Evolutionary conservation across 2,113 vertebrate species (phyloP), one percentile per base, ranked within the genome.

Genomic region (Dasyprocta punctata): DNA sequence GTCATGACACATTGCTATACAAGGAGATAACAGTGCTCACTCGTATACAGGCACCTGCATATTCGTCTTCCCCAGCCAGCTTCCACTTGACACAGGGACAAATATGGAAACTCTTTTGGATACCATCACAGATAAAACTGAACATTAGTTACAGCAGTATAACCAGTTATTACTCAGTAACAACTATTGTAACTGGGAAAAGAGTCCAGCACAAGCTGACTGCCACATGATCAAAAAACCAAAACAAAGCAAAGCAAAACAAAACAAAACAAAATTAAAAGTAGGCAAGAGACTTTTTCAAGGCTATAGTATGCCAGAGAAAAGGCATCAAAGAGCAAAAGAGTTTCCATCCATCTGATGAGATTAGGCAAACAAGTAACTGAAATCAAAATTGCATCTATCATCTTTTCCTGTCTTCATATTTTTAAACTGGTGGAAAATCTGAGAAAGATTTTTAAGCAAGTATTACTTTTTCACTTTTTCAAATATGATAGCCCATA

Each of bases 381-480:
- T 56, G 4, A 24, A 93, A 80, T 58, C 47, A 86, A 91, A 81
- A 78, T 33, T 58, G 8, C 0, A 44, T 69, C 63, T 80, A 91
- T 54, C 4, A 17, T 10, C 2, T 81, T 17, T 1, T 28, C 24
- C 22, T 95, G 65, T 9, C 16, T 7, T 94, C 44, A 86, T 1
- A 56, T 63, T 96, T 28, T 22, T 65, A 67, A 94, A 49, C 56
- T 38, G 1, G 41, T 89, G 1, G 17, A 96, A 65, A 49, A 47
- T 69, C 89, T 92, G 10, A 71, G n/a, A 96, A 58, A 30, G 5
- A 67, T 80, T 85, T 89, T 22, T 5, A 44, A 78, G 49, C 89
- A 58, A 44, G 44, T 88, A 33, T 61, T 38, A 24, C 85, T 95
- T 82, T 92, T 92, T 86, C 56, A 93, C 19, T 92, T 90, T 80